Evolutionary conservation across 1,140 invertebrate species (phyloP).

Genomic region (Sarcophaga peregrina): DNA sequence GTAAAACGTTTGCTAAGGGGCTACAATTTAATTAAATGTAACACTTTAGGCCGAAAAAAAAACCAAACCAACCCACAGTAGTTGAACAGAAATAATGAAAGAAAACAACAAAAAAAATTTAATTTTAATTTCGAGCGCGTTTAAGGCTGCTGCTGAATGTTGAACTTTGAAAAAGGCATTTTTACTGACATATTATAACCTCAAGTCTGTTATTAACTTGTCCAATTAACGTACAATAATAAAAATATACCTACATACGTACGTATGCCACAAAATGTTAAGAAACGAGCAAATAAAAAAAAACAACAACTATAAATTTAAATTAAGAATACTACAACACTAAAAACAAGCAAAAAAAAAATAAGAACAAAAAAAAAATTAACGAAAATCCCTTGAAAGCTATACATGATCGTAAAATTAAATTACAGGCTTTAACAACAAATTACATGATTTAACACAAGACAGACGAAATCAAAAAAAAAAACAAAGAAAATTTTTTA

Average conservation of each 20-base stretch:
- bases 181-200: conserved; percentile 39
- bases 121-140: too few relatives aligned
- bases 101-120: too few relatives aligned
- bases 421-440: conserved; percentile 37
- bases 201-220: conserved; percentile 43
- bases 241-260: not conserved
- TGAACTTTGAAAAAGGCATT: not conserved
- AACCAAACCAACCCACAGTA: not conserved
- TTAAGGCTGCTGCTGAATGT: too few relatives aligned
- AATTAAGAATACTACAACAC: conserved; percentile 26
- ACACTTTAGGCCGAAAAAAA: not conserved
- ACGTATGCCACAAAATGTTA: not conserved
- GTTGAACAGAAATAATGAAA: too few relatives aligned
- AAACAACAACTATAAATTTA: conserved; percentile 35
- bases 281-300: not conserved
- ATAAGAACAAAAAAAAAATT: not conserved
- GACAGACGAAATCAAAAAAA: too few relatives aligned
- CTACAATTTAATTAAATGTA: conserved; percentile 17
- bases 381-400: not conserved
- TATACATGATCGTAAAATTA: conserved; percentile 9
- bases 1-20: not conserved
- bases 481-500: not conserved
- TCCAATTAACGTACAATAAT: conserved; percentile 39
- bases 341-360: conserved; percentile 16
- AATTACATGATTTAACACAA: conserved; percentile 38